phyloP scores from a whole-genome alignment of 2,797 vertebrate species.

The Tenualosa ilisha region DNA sequence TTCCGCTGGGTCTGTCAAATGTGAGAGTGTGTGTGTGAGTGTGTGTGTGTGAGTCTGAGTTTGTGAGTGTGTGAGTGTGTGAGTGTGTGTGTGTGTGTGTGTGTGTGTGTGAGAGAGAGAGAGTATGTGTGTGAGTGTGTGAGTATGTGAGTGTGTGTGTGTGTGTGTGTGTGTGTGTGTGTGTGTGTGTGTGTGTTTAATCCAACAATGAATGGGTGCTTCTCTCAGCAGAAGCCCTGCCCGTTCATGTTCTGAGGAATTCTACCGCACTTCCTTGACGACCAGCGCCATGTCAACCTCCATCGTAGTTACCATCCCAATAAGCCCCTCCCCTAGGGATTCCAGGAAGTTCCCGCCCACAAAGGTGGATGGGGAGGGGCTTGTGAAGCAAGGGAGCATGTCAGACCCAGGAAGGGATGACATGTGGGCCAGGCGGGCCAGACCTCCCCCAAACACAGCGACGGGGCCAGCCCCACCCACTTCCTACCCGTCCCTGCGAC shows the following conservation, averaged over 20 bases:
- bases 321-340: conserved; percentile 26
- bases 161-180: background rate
- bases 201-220: conserved; percentile 28
- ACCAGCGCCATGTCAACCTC: conserved; percentile 30
- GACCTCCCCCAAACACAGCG: conserved; percentile 53
- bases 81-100: background rate
- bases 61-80: too few species aligned
- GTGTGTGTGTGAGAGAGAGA: conserved; percentile 1
- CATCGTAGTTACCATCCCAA: conserved; percentile 40
- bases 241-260: conserved; percentile 69
- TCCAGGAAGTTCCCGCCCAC: conserved; percentile 46
- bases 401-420: conserved; percentile 53
- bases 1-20: background rate
- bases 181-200: conserved; percentile 23
- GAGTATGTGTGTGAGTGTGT: background rate
- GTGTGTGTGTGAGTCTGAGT: conserved; percentile 10
- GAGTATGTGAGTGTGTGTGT: background rate
- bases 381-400: conserved; percentile 30
- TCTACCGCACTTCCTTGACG: conserved; percentile 53
- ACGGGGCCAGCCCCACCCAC: conserved; percentile 49
- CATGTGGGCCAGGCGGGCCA: conserved; percentile 40
- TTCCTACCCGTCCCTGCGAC: conserved; percentile 59
- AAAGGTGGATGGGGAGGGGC: conserved; percentile 39
- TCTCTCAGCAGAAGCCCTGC: conserved; percentile 69
- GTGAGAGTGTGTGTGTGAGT: background rate